Evolutionary conservation across 2,888 invertebrate genomes (phyloP).

Genomic region (Erannis defoliaria): DNA sequence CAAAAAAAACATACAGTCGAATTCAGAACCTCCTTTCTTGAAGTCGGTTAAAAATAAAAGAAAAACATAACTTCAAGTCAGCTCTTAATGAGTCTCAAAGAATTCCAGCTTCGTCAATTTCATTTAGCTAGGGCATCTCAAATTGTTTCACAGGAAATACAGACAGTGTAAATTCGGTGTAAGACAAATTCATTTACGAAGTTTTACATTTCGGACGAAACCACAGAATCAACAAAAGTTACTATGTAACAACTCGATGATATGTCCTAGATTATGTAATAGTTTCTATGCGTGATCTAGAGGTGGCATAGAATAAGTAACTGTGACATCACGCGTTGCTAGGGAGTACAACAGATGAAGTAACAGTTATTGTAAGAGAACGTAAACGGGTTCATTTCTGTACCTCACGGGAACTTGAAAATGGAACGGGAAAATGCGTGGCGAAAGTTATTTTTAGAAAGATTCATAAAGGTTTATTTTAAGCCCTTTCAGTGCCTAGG

Average conservation of each 20-base stretch:
- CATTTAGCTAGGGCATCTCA: constrained; percentile 71
- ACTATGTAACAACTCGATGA: neutral
- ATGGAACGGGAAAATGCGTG: constrained; percentile 23
- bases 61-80: constrained; percentile 37
- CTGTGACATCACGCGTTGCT: neutral
- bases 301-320: constrained; percentile 7
- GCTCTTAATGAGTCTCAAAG: constrained; percentile 59
- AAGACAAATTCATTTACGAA: constrained; percentile 55
- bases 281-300: neutral
- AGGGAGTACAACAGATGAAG: neutral
- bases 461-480: constrained; percentile 35
- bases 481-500: constrained; percentile 31
- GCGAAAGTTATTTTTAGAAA: constrained; percentile 32
- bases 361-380: constrained; percentile 2
- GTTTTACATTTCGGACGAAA: constrained; percentile 27
- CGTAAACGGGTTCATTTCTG: constrained; percentile 12
- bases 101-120: constrained; percentile 67
- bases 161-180: constrained; percentile 65
- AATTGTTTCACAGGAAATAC: constrained; percentile 65
- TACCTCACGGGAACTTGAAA: constrained; percentile 9
- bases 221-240: constrained; percentile 6
- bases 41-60: constrained; percentile 21
- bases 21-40: neutral
- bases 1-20: no score
- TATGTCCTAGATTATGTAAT: neutral